Percentiles rank a stretch among this genome's conserved stretches.
These are phyloP conservation scores for Leptinotarsa tumamoca DNA, from an alignment of 2,888 invertebrate species.

Conservation along the genomic window DNA sequence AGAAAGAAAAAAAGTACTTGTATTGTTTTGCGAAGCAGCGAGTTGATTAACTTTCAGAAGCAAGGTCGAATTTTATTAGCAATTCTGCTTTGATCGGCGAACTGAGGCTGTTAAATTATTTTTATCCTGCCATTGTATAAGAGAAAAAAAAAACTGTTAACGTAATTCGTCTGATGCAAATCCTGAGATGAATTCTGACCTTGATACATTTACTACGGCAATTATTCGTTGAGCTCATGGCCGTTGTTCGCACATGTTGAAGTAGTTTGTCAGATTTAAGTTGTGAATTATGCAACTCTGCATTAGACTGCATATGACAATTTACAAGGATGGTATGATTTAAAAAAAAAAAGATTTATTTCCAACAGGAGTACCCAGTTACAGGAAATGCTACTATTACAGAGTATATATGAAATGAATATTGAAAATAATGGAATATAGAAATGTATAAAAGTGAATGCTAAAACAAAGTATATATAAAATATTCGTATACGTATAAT, in stretches of 20 bases:
- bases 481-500: too few relatives aligned
- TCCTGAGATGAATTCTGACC: neutral
- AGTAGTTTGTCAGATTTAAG: neutral
- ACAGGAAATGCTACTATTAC: too few relatives aligned
- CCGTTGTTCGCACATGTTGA: neutral
- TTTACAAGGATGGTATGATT: neutral
- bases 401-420: too few relatives aligned
- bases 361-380: too few relatives aligned
- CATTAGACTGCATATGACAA: neutral
- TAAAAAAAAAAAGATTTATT: too few relatives aligned
- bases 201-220: neutral
- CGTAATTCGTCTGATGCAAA: slow-evolving; percentile 7
- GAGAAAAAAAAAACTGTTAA: neutral
- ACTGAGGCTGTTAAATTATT: slow-evolving; percentile 1
- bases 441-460: too few relatives aligned
- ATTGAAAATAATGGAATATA: too few relatives aligned
- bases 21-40: slow-evolving; percentile 13
- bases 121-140: slow-evolving; percentile 8
- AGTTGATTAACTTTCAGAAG: neutral
- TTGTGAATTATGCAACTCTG: too few relatives aligned
- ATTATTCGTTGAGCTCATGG: neutral
- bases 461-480: too few relatives aligned
- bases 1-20: slow-evolving; percentile 22
- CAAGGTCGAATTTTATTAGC: slow-evolving; percentile 9
- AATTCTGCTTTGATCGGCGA: neutral